These are phyloP conservation scores for Halesus radiatus DNA, from an alignment of 1,140 invertebrate genomes.

Conservation along the genomic window DNA sequence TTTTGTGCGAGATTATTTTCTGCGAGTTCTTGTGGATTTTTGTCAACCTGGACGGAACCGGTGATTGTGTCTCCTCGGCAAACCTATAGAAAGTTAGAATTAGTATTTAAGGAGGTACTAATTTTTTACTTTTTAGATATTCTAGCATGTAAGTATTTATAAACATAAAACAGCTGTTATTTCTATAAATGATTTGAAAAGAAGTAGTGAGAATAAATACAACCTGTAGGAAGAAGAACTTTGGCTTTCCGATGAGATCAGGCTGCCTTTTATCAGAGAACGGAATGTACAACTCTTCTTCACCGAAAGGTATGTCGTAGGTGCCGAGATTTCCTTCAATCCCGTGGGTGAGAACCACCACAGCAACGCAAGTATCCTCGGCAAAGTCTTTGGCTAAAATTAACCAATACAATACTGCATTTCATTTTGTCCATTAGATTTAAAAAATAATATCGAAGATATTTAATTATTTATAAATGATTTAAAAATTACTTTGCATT, in stretches of 20 bases:
- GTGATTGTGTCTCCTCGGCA: not conserved
- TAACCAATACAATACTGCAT: not conserved
- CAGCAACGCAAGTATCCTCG: not conserved
- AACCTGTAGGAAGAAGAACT: constrained; percentile 25
- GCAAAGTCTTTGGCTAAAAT: constrained; percentile 10
- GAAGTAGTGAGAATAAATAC: not conserved
- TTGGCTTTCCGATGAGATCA: constrained; percentile 2
- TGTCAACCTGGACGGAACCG: not conserved
- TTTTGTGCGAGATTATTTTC: too few relatives aligned
- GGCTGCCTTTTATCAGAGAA: not conserved
- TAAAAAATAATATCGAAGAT: too few relatives aligned
- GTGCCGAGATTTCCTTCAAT: constrained; percentile 2
- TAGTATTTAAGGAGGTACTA: too few relatives aligned
- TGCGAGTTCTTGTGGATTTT: not conserved
- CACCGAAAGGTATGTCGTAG: not conserved
- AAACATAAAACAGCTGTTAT: not conserved
- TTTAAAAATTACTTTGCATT: too few relatives aligned
- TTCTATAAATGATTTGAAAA: too few relatives aligned
- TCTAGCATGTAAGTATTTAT: too few relatives aligned
- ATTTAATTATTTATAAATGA: too few relatives aligned
- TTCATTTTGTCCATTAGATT: too few relatives aligned
- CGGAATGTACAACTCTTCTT: not conserved
- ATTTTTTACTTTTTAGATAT: too few relatives aligned
- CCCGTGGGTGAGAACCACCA: constrained; percentile 13
- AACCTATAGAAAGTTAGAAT: constrained; percentile 1